Conservation (phyloP, 2,113 vertebrate genomes). For the Megaceryle maxima region DNA sequence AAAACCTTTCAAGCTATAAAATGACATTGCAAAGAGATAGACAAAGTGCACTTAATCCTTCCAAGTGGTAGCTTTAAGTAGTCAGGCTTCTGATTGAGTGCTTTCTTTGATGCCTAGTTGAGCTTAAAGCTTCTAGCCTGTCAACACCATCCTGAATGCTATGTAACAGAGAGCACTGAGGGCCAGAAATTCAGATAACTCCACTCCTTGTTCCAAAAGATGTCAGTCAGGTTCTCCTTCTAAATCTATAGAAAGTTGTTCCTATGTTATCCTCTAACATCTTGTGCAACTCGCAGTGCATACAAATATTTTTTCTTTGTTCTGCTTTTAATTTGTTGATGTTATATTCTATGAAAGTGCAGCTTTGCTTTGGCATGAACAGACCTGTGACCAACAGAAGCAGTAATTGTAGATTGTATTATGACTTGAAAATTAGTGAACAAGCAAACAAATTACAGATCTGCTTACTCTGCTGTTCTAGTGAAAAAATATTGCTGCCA, state of each 20-base stretch:
- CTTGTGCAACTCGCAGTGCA: background rate
- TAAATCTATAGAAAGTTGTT: background rate
- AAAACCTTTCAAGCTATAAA: background rate
- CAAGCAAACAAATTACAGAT: background rate
- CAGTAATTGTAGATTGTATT: background rate
- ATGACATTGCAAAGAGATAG: background rate
- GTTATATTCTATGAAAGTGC: background rate
- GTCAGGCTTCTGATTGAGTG: background rate
- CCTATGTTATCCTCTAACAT: background rate
- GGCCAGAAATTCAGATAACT: background rate
- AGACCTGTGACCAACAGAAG: background rate
- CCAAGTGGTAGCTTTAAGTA: background rate
- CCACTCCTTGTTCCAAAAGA: background rate
- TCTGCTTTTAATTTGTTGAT: background rate
- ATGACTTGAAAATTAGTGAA: background rate
- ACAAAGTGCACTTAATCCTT: constrained; percentile 26
- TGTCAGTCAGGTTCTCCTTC: fast-evolving
- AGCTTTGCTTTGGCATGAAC: background rate
- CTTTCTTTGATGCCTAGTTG: background rate
- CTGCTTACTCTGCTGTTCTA: background rate
- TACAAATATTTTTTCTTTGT: background rate
- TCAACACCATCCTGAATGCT: background rate
- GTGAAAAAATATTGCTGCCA: background rate
- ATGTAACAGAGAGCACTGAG: background rate
- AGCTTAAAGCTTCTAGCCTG: background rate